These are phyloP conservation scores for Carettochelys insculpta DNA, from an alignment of 2,113 vertebrate species.

Conservation along the genomic window DNA sequence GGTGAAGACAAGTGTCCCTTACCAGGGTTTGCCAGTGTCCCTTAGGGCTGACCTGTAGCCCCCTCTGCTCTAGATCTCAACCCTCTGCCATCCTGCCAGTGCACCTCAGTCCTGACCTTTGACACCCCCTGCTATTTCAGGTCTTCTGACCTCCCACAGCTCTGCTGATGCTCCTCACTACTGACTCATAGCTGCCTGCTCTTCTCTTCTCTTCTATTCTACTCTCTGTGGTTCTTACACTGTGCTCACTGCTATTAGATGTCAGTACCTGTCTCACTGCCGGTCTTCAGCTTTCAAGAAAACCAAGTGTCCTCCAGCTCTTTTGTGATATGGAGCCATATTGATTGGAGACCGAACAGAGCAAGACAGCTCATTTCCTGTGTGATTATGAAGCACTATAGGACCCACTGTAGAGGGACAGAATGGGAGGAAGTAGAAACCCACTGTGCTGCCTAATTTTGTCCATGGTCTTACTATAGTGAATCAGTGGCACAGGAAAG, in stretches of 20 bases:
- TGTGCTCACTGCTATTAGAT: neutral
- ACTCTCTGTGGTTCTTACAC: neutral
- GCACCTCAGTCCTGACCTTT: neutral
- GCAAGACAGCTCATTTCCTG: neutral
- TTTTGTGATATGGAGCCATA: fast-evolving
- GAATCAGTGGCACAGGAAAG: neutral
- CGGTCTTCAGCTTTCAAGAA: neutral
- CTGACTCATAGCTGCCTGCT: neutral
- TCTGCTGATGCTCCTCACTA: neutral
- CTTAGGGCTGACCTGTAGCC: neutral
- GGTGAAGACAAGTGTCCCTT: neutral
- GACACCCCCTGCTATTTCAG: neutral
- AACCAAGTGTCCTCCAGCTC: neutral
- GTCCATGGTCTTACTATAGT: neutral
- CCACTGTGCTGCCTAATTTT: fast-evolving
- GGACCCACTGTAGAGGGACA: neutral
- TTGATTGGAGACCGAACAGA: neutral
- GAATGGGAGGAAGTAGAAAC: too few species aligned
- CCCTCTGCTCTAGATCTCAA: neutral
- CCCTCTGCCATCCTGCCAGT: neutral
- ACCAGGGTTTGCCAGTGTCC: neutral
- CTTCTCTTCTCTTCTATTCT: neutral
- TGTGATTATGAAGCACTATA: neutral
- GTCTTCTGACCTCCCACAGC: neutral
- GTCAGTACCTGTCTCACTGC: neutral